Evolutionary conservation across 2,797 vertebrate genomes (phyloP), one percentile per base, ranked within the genome.

Genomic region (Aeoliscus strigatus): DNA sequence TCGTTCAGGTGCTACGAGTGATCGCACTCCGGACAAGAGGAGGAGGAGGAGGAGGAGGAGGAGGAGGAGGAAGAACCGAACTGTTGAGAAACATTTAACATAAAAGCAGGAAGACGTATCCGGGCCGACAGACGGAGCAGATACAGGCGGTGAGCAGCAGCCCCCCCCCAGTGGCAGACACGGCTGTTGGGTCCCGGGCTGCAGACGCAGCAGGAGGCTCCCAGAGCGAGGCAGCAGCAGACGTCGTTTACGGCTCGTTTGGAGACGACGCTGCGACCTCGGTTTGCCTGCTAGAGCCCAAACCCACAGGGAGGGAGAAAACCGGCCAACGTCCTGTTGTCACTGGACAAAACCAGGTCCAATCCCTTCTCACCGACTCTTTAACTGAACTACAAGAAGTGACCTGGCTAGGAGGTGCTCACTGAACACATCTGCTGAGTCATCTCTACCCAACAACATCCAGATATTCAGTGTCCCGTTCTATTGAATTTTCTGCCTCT

Each of bases 211-310:
- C 26, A 53, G 51, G 63, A 66, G 38, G 39, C 51, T 68, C 73
- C 56, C 60, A 63, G 14, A 31, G 44, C 13, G 21, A 42, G 27
- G 29, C 29, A 26, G 53, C 46, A 57, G 51, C 71, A 79, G 75
- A 66, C 56, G 40, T 65, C 24, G 30, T 63, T 73, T 42, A 70
- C 35, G 46, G 59, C 70, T 69, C 64, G 59, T 73, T 52, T 66
- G 33, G 47, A 54, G 43, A 48, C 4, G 62, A 54, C 65, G 53
- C 68, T 29, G 42, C 0, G 6, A 50, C 58, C 55, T 63, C 42
- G 35, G 47, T 56, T 51, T 62, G 45, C 50, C 49, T 27, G 21
- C 62, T 55, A 40, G 46, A 32, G 53, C 35, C 46, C 7, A 53
- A 63, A 50, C 37, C 60, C 63, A 9, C 48, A 46, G 59, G 61